phyloP scores from a whole-genome alignment of 92 coral and sea anemone species.

The Porites evermanni region DNA sequence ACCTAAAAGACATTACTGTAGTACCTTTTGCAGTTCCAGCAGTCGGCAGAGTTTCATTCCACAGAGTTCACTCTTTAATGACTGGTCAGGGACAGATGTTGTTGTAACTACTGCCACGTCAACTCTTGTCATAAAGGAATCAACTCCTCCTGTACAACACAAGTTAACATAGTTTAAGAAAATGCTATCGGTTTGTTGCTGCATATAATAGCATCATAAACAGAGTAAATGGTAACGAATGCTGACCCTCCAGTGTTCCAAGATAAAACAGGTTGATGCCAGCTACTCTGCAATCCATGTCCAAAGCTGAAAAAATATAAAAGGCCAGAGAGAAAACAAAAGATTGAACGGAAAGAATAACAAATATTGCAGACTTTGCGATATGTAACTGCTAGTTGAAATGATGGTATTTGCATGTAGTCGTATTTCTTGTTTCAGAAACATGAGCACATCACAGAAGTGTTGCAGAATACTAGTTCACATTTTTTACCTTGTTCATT shows the following conservation, averaged over 20 bases:
- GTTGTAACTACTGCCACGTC: conserved; percentile 72
- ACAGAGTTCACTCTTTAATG: conserved; percentile 52
- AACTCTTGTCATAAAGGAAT: conserved; percentile 87
- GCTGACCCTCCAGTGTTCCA: conserved; percentile 79
- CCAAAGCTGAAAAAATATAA: conserved; percentile 44
- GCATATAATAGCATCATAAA: background rate
- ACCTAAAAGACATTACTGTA: background rate
- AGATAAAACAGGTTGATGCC: conserved; percentile 90
- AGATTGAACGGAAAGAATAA: background rate
- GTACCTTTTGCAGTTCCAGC: conserved; percentile 75
- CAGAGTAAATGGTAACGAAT: background rate
- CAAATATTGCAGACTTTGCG: background rate
- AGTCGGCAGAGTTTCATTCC: conserved; percentile 79
- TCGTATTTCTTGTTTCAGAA: no score
- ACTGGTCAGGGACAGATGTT: conserved; percentile 39
- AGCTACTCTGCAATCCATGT: conserved; percentile 74
- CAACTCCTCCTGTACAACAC: conserved; percentile 47
- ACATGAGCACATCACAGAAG: no score
- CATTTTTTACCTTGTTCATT: no score
- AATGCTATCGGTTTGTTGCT: background rate
- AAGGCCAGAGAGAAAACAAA: background rate
- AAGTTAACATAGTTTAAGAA: background rate
- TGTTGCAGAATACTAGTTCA: no score
- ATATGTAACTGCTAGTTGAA: no score
- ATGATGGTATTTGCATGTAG: no score